Conservation (phyloP, 2,113 vertebrate species). For the Suricata suricatta region DNA sequence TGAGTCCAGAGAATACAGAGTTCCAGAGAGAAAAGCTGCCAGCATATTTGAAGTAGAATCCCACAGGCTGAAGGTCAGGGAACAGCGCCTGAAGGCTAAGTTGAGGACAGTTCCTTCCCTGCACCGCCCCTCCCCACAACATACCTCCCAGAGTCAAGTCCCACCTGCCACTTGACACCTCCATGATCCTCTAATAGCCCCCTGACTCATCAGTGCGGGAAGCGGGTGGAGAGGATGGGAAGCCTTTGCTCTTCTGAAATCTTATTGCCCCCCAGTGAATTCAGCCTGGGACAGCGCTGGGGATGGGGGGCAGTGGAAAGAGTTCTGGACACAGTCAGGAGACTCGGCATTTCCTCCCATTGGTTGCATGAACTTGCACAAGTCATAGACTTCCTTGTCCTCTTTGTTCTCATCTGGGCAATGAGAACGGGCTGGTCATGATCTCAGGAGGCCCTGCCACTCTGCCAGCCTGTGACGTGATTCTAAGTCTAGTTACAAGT, state of each 20-base stretch:
- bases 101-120: neutral
- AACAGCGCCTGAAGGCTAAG: neutral
- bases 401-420: neutral
- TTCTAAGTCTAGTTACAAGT: neutral
- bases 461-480: conserved; percentile 8
- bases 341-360: neutral
- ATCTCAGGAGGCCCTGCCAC: neutral
- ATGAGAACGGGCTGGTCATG: neutral
- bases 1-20: neutral
- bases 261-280: neutral
- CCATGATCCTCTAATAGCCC: neutral
- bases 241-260: neutral
- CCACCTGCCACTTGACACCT: neutral
- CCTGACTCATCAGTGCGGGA: neutral
- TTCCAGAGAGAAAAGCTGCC: neutral
- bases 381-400: neutral
- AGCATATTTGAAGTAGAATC: neutral
- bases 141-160: neutral
- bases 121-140: no score
- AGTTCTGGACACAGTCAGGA: neutral
- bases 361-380: neutral
- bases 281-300: neutral
- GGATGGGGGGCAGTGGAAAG: neutral
- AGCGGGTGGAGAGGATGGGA: neutral
- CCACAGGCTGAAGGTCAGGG: neutral